phyloP scores from a whole-genome alignment of 2,888 invertebrate species.

The Drosophila birchii region DNA sequence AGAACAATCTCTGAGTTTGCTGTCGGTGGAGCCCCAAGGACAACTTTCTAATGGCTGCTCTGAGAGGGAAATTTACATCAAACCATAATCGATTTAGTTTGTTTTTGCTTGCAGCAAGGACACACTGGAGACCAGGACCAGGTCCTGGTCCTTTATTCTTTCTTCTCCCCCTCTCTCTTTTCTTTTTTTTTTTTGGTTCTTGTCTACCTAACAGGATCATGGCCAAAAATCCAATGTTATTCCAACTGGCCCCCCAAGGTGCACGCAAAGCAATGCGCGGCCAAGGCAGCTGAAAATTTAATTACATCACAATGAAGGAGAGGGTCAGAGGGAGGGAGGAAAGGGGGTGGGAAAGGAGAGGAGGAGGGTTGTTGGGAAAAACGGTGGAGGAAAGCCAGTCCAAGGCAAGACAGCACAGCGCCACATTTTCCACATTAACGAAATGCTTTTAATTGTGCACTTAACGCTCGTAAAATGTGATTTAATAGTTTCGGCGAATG shows the following conservation, averaged over 20 bases:
- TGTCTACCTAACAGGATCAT: constrained; percentile 3
- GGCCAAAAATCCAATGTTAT: constrained; percentile 20
- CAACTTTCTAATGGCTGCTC: constrained; percentile 25
- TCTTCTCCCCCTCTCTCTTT: no score
- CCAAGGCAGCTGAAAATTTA: constrained; percentile 59
- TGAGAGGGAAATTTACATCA: constrained; percentile 46
- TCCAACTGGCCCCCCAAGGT: constrained; percentile 12
- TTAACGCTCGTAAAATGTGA: constrained; percentile 79
- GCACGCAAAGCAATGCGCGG: constrained; percentile 30
- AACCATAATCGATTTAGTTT: constrained; percentile 61
- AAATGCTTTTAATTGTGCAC: constrained; percentile 79
- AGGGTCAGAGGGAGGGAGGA: no score
- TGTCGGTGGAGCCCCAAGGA: constrained; percentile 4
- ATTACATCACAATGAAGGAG: constrained; percentile 57
- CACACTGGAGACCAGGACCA: constrained; percentile 27
- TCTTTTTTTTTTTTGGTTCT: no score
- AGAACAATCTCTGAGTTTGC: constrained; percentile 12
- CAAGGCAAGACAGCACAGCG: constrained; percentile 49
- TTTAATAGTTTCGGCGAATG: constrained; percentile 72
- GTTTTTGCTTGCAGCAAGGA: constrained; percentile 28
- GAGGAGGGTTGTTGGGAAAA: not conserved
- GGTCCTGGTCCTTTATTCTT: not conserved
- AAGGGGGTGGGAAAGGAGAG: no score
- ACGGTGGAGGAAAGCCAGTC: constrained; percentile 3
- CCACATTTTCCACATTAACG: constrained; percentile 72